Base-by-base conservation (phyloP, 2,888 invertebrate genomes). In the Conops quadrifasciatus region DNA sequence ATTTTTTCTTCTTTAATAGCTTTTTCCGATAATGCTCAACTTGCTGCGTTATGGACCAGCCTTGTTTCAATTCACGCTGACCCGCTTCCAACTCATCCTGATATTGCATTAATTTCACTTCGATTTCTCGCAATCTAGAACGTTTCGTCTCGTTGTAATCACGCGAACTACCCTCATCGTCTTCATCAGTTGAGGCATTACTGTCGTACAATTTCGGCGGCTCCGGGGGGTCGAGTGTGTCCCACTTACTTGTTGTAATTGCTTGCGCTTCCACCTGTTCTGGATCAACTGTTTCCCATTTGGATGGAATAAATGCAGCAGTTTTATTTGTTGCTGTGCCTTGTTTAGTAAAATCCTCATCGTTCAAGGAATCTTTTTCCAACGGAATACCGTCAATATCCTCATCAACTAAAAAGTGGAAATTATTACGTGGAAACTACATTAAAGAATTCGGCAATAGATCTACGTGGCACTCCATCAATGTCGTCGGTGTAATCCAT, bases 211-310 rank as follows among this genome's bases (percentile, higher is more conserved):
- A 83, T 71, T 83, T 83, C 9, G 86, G 85, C 1, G 86, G 84
- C 53, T 85, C 83, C 15, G 86, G 86, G 1, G 84, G 83, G 79
- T 92, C 94, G 66, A 94, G 84, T 60, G 92, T 88, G 82, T 95
- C 95, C 95, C 95, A 95, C 83, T 95, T 95, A 78, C 93, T 94
- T 0, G 94, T 94, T 1, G 93, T 94, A 89, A 94, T 93, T 9
- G 94, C 94, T 85, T 92, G 91, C 5, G 91, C 92, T 83, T 94
- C 93, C 9, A 90, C 88, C 83, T 93, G 91, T 79, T 93, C 91
- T 28, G 96, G 95, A 87, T 97, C 97, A 28, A 98, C 94, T 59
- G 93, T 94, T 89, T 98, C 97, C 98, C 98, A 98, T 84, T 96
- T 94, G 1, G 97, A 97, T 11, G 94, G 94, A 71, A 96, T 92